Conservation (phyloP, 1,140 invertebrate species). For the Lutraria rhynchaena region DNA sequence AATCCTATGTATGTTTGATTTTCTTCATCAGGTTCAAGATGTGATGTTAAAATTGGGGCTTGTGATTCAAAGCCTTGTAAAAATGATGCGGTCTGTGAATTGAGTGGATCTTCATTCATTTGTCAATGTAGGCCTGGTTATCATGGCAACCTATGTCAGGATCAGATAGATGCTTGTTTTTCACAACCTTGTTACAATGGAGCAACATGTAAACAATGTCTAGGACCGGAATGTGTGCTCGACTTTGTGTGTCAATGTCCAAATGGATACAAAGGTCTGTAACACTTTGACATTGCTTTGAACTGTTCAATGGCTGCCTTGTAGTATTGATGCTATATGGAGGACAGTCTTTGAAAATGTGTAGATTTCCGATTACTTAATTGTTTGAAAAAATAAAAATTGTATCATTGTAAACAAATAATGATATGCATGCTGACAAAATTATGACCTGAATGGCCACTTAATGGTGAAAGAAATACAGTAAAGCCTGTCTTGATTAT, state of each 20-base stretch:
- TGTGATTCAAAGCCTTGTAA: slow-evolving; percentile 68
- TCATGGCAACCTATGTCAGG: slow-evolving; percentile 58
- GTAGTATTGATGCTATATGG: too few species aligned
- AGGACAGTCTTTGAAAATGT: too few species aligned
- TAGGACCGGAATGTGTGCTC: slow-evolving; percentile 11
- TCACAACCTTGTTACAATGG: slow-evolving; percentile 73
- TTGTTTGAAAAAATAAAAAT: too few species aligned
- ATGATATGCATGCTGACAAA: too few species aligned
- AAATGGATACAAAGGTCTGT: slow-evolving; percentile 44
- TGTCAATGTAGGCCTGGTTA: slow-evolving; percentile 56
- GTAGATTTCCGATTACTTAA: too few species aligned
- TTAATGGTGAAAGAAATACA: too few species aligned
- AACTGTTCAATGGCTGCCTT: too few species aligned
- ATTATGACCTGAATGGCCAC: too few species aligned
- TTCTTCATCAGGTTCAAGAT: slow-evolving; percentile 37
- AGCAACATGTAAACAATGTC: slow-evolving; percentile 59
- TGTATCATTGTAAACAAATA: too few species aligned
- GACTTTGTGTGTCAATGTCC: slow-evolving; percentile 30
- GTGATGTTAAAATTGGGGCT: slow-evolving; percentile 39
- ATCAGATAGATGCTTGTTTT: slow-evolving; percentile 57
- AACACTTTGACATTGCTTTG: too few species aligned
- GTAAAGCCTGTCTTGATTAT: too few species aligned
- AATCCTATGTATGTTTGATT: too few species aligned
- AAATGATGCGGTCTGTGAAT: slow-evolving; percentile 65
- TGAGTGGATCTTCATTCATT: slow-evolving; percentile 48